phyloP scores from a whole-genome alignment of 2,113 vertebrate genomes.

The Edolisoma coerulescens region DNA sequence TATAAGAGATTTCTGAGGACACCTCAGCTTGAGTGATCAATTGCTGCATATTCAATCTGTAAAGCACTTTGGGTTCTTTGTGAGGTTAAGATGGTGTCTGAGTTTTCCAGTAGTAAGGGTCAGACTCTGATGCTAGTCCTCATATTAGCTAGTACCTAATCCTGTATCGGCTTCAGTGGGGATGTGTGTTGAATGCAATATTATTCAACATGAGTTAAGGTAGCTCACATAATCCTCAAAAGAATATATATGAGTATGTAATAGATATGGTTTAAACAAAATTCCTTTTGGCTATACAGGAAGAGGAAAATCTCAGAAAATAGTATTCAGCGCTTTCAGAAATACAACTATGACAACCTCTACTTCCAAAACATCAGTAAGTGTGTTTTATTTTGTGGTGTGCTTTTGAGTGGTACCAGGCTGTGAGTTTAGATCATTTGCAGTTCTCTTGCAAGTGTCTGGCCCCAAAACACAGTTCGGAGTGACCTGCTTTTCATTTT shows the following conservation, averaged over 20 bases:
- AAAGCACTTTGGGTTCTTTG: background rate
- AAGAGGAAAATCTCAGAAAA: background rate
- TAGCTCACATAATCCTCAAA: background rate
- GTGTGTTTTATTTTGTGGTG: background rate
- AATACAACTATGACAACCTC: background rate
- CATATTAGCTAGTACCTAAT: background rate
- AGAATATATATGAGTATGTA: background rate
- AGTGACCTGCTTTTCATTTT: conserved; percentile 14
- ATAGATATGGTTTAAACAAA: background rate
- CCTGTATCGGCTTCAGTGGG: background rate
- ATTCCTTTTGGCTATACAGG: background rate
- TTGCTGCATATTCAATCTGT: background rate
- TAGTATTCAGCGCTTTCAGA: background rate
- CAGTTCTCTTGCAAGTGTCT: background rate
- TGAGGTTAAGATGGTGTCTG: background rate
- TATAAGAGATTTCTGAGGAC: background rate
- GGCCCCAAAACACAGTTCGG: background rate
- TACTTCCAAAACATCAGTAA: background rate
- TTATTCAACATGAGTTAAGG: background rate
- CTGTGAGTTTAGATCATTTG: background rate
- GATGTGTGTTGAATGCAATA: background rate
- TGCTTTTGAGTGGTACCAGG: background rate
- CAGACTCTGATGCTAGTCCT: background rate
- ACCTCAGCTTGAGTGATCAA: background rate
- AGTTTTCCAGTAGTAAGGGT: background rate